A percentile compares a stretch with the other conserved stretches of the same genome.
phyloP scores from a whole-genome alignment of 1,140 invertebrate genomes.

The Sitobion miscanthi region DNA sequence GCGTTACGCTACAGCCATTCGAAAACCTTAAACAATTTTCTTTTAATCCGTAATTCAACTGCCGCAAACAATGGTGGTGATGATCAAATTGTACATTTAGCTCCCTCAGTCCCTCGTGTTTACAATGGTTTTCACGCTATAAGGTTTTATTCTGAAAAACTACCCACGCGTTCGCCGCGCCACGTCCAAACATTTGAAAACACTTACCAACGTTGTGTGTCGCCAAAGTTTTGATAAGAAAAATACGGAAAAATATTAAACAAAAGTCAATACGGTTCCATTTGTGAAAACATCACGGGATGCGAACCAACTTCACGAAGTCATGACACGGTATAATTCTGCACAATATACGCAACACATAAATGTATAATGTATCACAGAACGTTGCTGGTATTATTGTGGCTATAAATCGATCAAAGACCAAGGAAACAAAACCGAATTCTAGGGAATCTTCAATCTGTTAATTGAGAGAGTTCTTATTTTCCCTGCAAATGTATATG shows the following conservation, averaged over 20 bases:
- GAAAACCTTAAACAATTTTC: background rate
- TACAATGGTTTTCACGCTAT: background rate
- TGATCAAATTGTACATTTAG: slow-evolving; percentile 16
- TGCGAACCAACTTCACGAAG: background rate
- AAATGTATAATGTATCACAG: background rate
- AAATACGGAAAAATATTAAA: slow-evolving; percentile 25
- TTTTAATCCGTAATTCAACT: slow-evolving; percentile 8
- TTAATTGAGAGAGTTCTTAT: background rate
- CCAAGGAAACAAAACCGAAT: background rate
- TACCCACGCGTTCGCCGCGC: background rate
- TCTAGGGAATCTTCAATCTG: background rate
- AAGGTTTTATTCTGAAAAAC: background rate
- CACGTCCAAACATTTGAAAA: slow-evolving; percentile 6
- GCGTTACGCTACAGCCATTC: background rate
- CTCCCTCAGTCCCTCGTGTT: background rate
- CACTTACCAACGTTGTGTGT: background rate
- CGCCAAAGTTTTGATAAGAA: background rate
- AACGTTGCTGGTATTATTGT: background rate
- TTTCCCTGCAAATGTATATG: background rate
- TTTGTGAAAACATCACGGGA: background rate
- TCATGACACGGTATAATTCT: background rate
- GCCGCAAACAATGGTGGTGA: background rate
- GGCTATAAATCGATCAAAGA: background rate
- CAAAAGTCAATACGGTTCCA: slow-evolving; percentile 26
- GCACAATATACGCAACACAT: background rate